Evolutionary conservation across 2,113 vertebrate genomes (phyloP).

Genomic region (Podarcis cretensis): DNA sequence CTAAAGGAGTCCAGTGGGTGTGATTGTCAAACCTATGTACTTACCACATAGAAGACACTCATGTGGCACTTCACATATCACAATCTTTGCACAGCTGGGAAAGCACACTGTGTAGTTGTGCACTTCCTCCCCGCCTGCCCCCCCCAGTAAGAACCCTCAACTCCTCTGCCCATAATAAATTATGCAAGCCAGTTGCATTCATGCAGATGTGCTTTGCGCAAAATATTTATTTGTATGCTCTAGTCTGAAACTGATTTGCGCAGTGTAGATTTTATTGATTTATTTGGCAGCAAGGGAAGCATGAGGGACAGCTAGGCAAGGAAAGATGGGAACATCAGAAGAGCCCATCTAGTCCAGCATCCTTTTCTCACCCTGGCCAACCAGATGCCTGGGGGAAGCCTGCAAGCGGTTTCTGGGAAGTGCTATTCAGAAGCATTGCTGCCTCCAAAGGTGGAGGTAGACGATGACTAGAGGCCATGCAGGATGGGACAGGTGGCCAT

Average conservation of each 20-base stretch:
- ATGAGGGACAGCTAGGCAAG: not conserved
- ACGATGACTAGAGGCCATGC: not conserved
- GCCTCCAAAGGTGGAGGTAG: too few species aligned
- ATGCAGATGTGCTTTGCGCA: not conserved
- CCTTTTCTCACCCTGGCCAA: too few species aligned
- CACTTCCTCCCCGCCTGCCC: not conserved
- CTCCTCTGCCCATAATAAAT: not conserved
- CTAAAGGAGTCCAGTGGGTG: not conserved
- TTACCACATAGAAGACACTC: not conserved
- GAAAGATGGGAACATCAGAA: not conserved
- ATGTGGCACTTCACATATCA: not conserved
- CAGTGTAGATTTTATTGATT: not conserved
- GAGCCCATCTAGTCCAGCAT: too few species aligned
- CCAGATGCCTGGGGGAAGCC: too few species aligned
- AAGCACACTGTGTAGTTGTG: not conserved
- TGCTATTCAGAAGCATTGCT: too few species aligned
- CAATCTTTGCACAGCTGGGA: not conserved
- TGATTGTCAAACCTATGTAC: not conserved
- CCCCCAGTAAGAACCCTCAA: not conserved
- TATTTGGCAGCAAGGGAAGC: not conserved
- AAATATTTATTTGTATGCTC: not conserved
- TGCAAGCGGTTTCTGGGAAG: too few species aligned
- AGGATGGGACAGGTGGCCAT: not conserved
- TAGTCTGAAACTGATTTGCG: not conserved
- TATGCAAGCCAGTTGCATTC: conserved; percentile 4